A percentile compares a stretch with the other conserved stretches of the same genome.
Conservation (phyloP, 2,797 vertebrate genomes). For the Anabas testudineus region DNA sequence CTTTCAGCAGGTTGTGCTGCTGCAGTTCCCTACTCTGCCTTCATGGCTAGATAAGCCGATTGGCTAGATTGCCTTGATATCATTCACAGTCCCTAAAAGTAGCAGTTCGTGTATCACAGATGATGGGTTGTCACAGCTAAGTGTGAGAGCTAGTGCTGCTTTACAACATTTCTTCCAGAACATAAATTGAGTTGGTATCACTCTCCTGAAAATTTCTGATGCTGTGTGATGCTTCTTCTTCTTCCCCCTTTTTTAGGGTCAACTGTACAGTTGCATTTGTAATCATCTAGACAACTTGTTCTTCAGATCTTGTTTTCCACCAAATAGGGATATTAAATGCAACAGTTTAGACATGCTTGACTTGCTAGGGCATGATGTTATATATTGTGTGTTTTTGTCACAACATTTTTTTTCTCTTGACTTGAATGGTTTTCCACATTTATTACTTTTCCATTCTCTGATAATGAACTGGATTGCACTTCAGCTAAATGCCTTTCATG, state of each 20-base stretch:
- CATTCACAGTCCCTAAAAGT: constrained; percentile 48
- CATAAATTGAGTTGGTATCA: constrained; percentile 48
- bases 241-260: background rate
- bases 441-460: constrained; percentile 18
- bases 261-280: constrained; percentile 22
- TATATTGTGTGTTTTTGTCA: constrained; percentile 3
- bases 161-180: constrained; percentile 58
- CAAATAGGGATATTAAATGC: constrained; percentile 2
- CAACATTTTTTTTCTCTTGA: constrained; percentile 7
- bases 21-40: constrained; percentile 12
- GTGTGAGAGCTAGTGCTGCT: constrained; percentile 70
- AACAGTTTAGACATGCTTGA: background rate
- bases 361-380: constrained; percentile 16
- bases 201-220: constrained; percentile 32
- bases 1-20: constrained; percentile 9
- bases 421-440: constrained; percentile 3
- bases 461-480: constrained; percentile 12
- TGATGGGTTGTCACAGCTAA: constrained; percentile 77
- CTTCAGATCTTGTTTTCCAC: background rate
- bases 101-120: constrained; percentile 56
- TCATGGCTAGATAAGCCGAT: constrained; percentile 42
- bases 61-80: constrained; percentile 68
- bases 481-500: constrained; percentile 27
- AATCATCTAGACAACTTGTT: constrained; percentile 21
- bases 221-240: constrained; percentile 24